Evolutionary conservation across 2,797 vertebrate species (phyloP), one percentile per base, ranked within the genome.

Genomic region (Sternotherus odoratus): DNA sequence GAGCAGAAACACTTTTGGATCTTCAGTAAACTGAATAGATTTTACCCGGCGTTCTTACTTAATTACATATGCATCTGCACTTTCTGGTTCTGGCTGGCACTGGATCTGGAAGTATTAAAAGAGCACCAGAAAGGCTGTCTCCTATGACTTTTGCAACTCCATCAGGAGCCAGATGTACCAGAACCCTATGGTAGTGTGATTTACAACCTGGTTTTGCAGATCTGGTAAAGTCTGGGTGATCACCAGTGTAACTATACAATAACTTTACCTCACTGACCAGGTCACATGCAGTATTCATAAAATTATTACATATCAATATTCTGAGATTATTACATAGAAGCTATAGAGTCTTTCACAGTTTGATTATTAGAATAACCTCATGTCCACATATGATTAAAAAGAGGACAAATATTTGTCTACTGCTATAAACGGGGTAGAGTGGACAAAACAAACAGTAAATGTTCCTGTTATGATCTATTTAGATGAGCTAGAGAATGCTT

Each of bases 381-480:
- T 80, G 8, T 66, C 60, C 60, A 36, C 83, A 87, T 89, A 28
- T 54, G 82, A 74, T 79, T 92, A 83, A 92, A 83, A 16, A 91
- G 81, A 93, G 88, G 87, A 84, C 89, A 80, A 95, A 83, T 74
- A 91, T 75, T 69, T 78, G 56, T 60, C 49, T 91, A 39, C 60
- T 94, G 39, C 91, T 96, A 94, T 69, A 92, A 89, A 88, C 54
- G 90, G 53, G 3, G 36, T 83, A 46, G 50, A 94, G 93, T 69
- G 85, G 94, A 87, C 51, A 46, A 56, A 51, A 90, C 50, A 89
- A 91, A 90, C 93, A 94, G 92, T 75, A 94, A 81, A 92, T 81
- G 94, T 95, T 97, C 85, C 89, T 77, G 87, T 92, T 92, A 92
- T 81, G 88, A 92, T 96, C 83, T 93, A 83, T 86, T 97, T 81